Percentiles rank a stretch among this genome's conserved stretches.
Evolutionary conservation across 2,113 vertebrate species (phyloP).

Genomic region (Serinus canaria): DNA sequence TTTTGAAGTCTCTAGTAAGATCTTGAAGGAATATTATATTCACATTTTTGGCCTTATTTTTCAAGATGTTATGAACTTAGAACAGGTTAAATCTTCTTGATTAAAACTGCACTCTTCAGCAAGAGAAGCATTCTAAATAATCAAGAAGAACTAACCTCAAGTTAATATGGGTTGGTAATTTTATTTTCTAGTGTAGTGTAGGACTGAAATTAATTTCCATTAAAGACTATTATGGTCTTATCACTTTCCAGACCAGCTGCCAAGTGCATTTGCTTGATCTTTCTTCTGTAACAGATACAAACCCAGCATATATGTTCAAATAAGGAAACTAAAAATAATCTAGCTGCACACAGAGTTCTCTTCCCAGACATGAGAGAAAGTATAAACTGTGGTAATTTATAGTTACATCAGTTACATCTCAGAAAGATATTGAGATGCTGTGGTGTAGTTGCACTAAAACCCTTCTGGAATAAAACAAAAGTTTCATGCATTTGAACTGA

Average conservation of each 20-base stretch:
- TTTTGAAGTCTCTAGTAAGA: neutral
- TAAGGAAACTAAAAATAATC: neutral
- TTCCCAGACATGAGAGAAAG: neutral
- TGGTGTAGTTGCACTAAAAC: neutral
- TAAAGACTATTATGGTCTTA: neutral
- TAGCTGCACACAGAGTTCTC: neutral
- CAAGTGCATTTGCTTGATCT: constrained; percentile 15
- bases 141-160: neutral
- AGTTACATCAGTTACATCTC: neutral
- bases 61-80: neutral
- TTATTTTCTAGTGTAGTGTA: neutral
- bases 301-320: neutral
- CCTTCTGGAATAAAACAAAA: neutral
- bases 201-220: neutral
- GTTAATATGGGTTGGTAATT: neutral
- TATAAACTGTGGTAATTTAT: neutral
- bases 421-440: neutral
- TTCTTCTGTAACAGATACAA: constrained; percentile 10
- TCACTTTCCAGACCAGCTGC: constrained; percentile 6
- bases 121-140: neutral
- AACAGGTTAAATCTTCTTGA: neutral
- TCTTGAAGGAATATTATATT: neutral
- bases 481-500: neutral
- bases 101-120: neutral
- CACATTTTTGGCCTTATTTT: neutral